Conservation (phyloP, 2,888 invertebrate genomes). For the Dorcus hopei region DNA sequence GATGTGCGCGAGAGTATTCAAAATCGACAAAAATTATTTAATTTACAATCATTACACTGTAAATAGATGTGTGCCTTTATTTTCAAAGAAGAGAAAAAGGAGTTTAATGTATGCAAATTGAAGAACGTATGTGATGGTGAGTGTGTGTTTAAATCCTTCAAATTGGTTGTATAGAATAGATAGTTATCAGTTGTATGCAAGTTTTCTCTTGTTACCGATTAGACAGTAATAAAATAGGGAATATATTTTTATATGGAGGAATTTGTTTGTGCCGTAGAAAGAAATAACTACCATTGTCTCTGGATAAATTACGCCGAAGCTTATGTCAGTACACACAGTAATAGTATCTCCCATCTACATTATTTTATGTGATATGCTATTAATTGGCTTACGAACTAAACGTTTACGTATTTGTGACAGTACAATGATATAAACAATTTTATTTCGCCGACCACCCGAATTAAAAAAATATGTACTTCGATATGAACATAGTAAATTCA, state of each 20-base stretch:
- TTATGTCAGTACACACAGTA: constrained; percentile 6
- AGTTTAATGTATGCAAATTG: too few species aligned
- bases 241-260: background rate
- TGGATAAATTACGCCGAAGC: constrained; percentile 8
- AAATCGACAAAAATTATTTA: too few species aligned
- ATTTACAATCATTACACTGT: too few species aligned
- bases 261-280: constrained; percentile 5
- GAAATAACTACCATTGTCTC: constrained; percentile 5
- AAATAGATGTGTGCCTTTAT: too few species aligned
- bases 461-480: constrained; percentile 22
- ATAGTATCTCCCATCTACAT: constrained; percentile 40
- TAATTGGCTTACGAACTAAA: constrained; percentile 36
- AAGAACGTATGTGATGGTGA: too few species aligned
- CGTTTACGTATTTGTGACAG: constrained; percentile 33
- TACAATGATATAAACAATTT: constrained; percentile 40
- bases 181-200: background rate
- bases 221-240: background rate
- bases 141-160: background rate
- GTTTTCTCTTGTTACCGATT: background rate
- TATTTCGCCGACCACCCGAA: constrained; percentile 20
- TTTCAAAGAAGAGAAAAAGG: too few species aligned
- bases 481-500: constrained; percentile 39
- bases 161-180: background rate
- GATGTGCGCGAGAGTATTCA: too few species aligned
- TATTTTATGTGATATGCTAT: constrained; percentile 41